phyloP scores from a whole-genome alignment of 2,797 vertebrate genomes.

The Acanthurus tractus region DNA sequence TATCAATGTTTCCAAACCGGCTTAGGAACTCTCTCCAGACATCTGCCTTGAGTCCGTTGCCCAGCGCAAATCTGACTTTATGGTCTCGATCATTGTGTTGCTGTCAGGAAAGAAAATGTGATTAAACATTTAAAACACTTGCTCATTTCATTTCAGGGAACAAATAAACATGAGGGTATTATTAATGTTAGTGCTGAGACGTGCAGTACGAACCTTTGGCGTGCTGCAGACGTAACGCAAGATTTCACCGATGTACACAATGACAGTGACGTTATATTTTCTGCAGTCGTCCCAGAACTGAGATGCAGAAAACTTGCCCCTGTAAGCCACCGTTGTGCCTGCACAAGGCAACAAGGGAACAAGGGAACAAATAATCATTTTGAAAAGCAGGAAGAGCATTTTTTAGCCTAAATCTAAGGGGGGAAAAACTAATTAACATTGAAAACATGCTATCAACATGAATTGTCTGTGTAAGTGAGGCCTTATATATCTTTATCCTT shows the following conservation, averaged over 20 bases:
- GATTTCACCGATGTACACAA: conserved; percentile 90
- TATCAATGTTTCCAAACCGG: conserved; percentile 86
- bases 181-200: not conserved
- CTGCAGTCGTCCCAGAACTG: conserved; percentile 92
- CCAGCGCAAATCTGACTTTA: conserved; percentile 85
- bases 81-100: conserved; percentile 84
- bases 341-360: not conserved
- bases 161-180: not conserved
- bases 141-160: too few relatives aligned
- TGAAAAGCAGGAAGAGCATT: too few relatives aligned
- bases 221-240: conserved; percentile 89
- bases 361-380: not conserved
- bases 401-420: not conserved
- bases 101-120: conserved; percentile 61
- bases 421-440: not conserved
- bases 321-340: conserved; percentile 83
- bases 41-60: conserved; percentile 87
- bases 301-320: conserved; percentile 88
- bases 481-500: not conserved
- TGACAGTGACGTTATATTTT: conserved; percentile 87
- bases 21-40: conserved; percentile 88
- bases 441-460: not conserved
- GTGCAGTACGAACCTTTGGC: conserved; percentile 79
- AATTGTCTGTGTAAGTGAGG: not conserved
- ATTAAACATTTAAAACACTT: too few relatives aligned